Evolutionary conservation across 2,113 vertebrate genomes (phyloP), one percentile per base, ranked within the genome.

Genomic region (Toxotes chatareus): DNA sequence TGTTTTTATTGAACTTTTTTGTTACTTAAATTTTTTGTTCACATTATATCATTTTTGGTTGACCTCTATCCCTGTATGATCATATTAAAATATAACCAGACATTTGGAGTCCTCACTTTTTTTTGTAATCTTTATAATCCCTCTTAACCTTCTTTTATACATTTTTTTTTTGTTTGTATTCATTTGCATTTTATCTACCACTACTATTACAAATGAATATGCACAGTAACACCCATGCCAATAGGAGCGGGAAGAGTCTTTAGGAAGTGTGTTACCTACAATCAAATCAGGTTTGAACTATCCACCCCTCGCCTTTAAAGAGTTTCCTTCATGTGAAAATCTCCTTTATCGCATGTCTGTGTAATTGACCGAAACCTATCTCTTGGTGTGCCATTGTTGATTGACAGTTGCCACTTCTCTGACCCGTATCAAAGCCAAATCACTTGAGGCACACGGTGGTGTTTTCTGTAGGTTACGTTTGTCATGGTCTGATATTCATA

Each of bases 11-110:
- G 94, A 94, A 95, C 83, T 89, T 92, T 89, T 94, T 95, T 94
- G 94, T 96, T 97, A 96, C 94, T 97, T 96, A 91, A 94, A 92
- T 93, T 95, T 96, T 95, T 95, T 93, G 93, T 92, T 95, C 92
- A 91, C 94, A 96, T 96, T 96, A 95, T 96, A 91, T 92, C 80
- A 85, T 92, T 93, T 92, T 91, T 89, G 90, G 91, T 95, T 96
- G 96, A 96, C 95, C 96, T 97, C 94, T 94, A 90, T 92, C 91
- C 93, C 95, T 97, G 96, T 98, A 97, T 98, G 94, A 94, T 94
- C 96, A 97, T 97, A 98, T 99, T 98, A 98, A 98, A 98, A 95
- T 97, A 95, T 97, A 97, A 97, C 94, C 96, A 95, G 97, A 96
- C 93, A 95, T 95, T 94, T 95, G 94, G 96, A 96, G 95, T 98